Base-by-base conservation (phyloP, 2,888 invertebrate genomes). In the Protophormia terraenovae region DNA sequence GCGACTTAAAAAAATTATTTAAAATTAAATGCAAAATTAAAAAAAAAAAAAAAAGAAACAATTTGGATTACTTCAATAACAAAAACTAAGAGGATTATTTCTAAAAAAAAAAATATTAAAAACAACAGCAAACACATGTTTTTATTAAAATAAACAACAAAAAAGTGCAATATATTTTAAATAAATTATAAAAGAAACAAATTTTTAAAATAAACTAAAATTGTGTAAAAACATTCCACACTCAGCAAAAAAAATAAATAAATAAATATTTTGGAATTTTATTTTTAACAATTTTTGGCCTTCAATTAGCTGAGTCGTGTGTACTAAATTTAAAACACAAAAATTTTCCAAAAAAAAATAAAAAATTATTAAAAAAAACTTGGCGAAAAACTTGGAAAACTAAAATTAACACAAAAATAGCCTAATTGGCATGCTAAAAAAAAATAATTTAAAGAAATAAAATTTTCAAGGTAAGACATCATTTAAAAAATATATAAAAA, bases 281-380 rank as follows among this genome's bases (percentile, higher is more conserved):
- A 38, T 60, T 60, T 47, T 14, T 24, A 35, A 41, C 3, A 29
- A 45, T 72, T 8, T 79, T 78, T 86, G 66, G 77, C 80, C 75
- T 77, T 82, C 55, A 53, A 16, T 76, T 81, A 73, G 78, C 87
- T 87, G 87, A 83, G 87, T 69, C 83, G 87, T 85, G 87, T 84
- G 87, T 87, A 86, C 85, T 66, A 87, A 84, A 87, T 87, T 86
- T 58, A 60, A 75, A 64, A 29, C 35, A 41, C 29, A 58, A 58
- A 22, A 32, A 58, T 32, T 60, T 45, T 19, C 22, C 60, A 83
- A 85, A 84, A 73, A 45, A 41, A 53, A 76, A 62, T 35, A 67
- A 83, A 87, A 79, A 64, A 82, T 75, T 16, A 50, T 58, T 16
- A 45, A 67, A 69, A 45, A 73, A 16, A 38, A 8, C 10, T 35